A percentile compares a stretch with the other conserved stretches of the same genome.
Evolutionary conservation across 2,113 vertebrate genomes (phyloP).

Genomic region (Podocnemis expansa): DNA sequence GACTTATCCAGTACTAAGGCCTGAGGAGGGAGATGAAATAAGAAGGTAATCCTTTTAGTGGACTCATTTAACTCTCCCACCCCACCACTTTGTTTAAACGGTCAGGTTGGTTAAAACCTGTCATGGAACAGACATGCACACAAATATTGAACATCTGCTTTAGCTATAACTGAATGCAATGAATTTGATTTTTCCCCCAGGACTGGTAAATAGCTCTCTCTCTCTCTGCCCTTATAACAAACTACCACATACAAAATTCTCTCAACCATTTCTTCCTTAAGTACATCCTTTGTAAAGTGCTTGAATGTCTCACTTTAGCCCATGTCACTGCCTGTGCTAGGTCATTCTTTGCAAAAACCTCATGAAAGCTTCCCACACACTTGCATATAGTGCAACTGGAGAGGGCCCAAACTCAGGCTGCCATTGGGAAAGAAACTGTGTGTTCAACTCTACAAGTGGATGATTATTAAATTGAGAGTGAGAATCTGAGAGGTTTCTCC

Average conservation of each 20-base stretch:
- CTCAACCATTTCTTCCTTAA: conserved; percentile 41
- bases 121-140: background rate
- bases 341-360: conserved; percentile 37
- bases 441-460: background rate
- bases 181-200: conserved; percentile 9
- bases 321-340: conserved; percentile 17
- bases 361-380: conserved; percentile 37
- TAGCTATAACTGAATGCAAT: conserved; percentile 40
- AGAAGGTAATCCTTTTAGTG: background rate
- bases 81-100: background rate
- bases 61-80: fast-evolving
- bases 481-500: background rate
- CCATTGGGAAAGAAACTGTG: background rate
- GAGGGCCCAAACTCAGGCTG: background rate
- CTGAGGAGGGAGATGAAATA: background rate
- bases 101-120: background rate
- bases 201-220: conserved; percentile 59
- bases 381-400: background rate
- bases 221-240: conserved; percentile 54
- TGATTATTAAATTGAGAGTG: background rate
- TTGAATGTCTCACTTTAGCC: conserved; percentile 42
- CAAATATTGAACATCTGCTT: conserved; percentile 31
- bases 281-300: background rate
- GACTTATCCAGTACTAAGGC: background rate
- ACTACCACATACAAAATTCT: conserved; percentile 52